Base-by-base conservation (phyloP, 2,113 vertebrate species). In the Herpetotheres cachinnans region DNA sequence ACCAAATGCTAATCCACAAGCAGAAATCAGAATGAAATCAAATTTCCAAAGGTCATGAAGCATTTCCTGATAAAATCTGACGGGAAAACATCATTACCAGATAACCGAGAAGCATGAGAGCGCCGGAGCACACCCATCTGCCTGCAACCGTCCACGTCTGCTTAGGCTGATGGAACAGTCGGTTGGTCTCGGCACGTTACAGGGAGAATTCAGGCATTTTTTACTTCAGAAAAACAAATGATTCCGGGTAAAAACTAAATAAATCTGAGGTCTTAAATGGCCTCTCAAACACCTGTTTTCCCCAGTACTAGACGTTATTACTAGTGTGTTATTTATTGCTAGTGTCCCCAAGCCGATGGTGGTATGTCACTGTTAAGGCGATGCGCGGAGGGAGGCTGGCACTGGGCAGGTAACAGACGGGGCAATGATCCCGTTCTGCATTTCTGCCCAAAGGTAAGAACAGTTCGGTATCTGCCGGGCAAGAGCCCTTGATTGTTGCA, bases 391-490 rank as follows among this genome's bases (percentile, higher is more conserved):
- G 8, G 8, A 4, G 10, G 8, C 81, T 38, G 17, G 44, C 30
- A 16, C 65, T 9, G 5, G 3, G 0, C 29, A 4, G 44, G 49
- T 6, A 21, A 55, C 1, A 16, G 22, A 4, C 5, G 21, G 66
- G 72, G 8, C 47, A 18, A 11, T 8, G 4, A 42, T 24, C 90
- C 78, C 18, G 26, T 4, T 32, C 77, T 25, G 16, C 15, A 0
- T 19, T 63, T 32, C 94, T 69, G 40, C 54, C 76, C 26, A 3
- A 16, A 49, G 78, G 78, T 11, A 5, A 5, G 32, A 54, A 12
- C 2, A 7, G 44, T 9, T 36, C 61, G 11, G 2, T 0, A 7
- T 7, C 81, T 42, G 66, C 11, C 0, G 1, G 55, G 56, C n/a
- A 38, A 27, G 29, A 16, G 42, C 24, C 38, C 34, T 22, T 19